Conservation (phyloP, 2,888 invertebrate genomes). For the Cyclophora punctaria region DNA sequence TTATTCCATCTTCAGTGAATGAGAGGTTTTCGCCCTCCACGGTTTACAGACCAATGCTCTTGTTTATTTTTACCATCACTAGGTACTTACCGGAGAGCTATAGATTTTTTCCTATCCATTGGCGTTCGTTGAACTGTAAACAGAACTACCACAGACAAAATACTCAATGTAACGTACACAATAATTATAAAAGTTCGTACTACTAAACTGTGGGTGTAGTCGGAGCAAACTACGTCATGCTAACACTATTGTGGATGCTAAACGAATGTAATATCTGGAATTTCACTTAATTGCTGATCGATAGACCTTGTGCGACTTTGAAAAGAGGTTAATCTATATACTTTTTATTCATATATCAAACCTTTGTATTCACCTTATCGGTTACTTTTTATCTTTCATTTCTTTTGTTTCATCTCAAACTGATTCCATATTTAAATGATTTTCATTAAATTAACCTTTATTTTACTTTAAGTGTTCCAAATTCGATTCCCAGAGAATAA, state of each 20-base stretch:
- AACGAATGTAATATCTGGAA: slow-evolving; percentile 14
- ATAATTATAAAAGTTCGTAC: neutral
- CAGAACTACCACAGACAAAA: slow-evolving; percentile 16
- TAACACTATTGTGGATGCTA: slow-evolving; percentile 7
- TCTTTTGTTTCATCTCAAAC: too few species aligned
- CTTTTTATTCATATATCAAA: too few species aligned
- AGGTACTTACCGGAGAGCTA: slow-evolving; percentile 13
- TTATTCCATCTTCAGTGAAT: too few species aligned
- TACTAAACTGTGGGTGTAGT: slow-evolving; percentile 6
- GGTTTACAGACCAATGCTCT: too few species aligned
- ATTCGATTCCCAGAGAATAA: too few species aligned
- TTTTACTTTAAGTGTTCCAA: too few species aligned
- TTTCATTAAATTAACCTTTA: too few species aligned
- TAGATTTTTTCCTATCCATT: slow-evolving; percentile 10
- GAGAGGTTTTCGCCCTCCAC: too few species aligned
- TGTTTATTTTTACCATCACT: neutral
- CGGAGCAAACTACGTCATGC: slow-evolving; percentile 20
- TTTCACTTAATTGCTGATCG: slow-evolving; percentile 33
- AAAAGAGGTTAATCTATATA: too few species aligned
- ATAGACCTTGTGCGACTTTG: slow-evolving; percentile 5
- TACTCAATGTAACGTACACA: slow-evolving; percentile 6
- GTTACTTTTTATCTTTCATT: too few species aligned
- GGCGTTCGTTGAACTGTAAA: slow-evolving; percentile 19
- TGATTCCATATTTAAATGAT: too few species aligned
- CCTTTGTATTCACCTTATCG: too few species aligned